phyloP scores from a whole-genome alignment of 2,888 invertebrate species.

The Tethea ocularis region DNA sequence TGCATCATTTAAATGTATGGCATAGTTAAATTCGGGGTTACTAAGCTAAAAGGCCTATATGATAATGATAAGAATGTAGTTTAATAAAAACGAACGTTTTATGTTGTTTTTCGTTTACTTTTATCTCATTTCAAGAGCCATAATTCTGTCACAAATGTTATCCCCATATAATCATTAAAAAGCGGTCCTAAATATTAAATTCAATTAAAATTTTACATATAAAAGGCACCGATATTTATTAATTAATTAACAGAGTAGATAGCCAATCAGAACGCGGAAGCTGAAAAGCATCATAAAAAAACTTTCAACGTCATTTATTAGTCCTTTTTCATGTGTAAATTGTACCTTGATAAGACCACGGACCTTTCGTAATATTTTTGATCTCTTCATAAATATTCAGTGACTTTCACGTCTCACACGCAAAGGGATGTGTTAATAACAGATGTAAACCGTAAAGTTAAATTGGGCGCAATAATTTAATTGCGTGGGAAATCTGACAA shows the following conservation, averaged over 20 bases:
- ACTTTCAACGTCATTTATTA: slow-evolving; percentile 65
- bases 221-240: slow-evolving; percentile 55
- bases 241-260: slow-evolving; percentile 40
- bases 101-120: not conserved
- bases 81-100: not conserved
- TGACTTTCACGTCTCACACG: slow-evolving; percentile 65
- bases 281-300: slow-evolving; percentile 52
- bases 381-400: slow-evolving; percentile 73
- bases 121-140: not conserved
- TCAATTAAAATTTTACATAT: slow-evolving; percentile 45
- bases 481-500: slow-evolving; percentile 41
- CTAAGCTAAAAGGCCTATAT: not conserved
- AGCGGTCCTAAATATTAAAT: not conserved
- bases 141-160: not conserved
- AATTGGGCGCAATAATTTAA: slow-evolving; percentile 39
- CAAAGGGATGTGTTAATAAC: slow-evolving; percentile 53
- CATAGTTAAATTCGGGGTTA: not conserved
- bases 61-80: not conserved
- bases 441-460: slow-evolving; percentile 41
- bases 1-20: slow-evolving; percentile 11
- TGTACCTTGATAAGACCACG: slow-evolving; percentile 53
- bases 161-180: not conserved
- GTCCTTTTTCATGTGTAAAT: slow-evolving; percentile 54
- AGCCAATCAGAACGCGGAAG: slow-evolving; percentile 41
- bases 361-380: slow-evolving; percentile 52